Conservation (phyloP, 2,888 invertebrate genomes). For the Hybos culiciformis region DNA sequence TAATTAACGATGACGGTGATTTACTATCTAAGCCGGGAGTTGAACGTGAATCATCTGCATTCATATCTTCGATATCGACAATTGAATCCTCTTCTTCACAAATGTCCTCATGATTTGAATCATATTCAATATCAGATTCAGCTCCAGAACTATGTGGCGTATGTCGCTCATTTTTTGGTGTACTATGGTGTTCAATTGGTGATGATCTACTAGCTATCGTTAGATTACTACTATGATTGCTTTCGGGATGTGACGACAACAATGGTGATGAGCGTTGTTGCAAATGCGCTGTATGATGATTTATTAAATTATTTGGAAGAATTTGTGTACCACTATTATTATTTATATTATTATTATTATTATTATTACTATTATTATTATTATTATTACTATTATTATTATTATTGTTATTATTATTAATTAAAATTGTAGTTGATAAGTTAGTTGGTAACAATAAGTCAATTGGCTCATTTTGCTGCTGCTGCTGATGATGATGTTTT, state of each 20-base stretch:
- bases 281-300: constrained; percentile 3
- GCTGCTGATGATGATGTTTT: neutral
- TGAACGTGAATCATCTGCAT: constrained; percentile 40
- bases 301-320: constrained; percentile 6
- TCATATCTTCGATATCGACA: constrained; percentile 68
- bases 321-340: constrained; percentile 6
- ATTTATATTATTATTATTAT: constrained; percentile 1
- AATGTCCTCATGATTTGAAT: constrained; percentile 30
- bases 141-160: constrained; percentile 35
- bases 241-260: constrained; percentile 17
- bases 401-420: constrained; percentile 29
- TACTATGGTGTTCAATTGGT: constrained; percentile 31
- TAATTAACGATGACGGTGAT: constrained; percentile 23
- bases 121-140: constrained; percentile 35
- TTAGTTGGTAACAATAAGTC: constrained; percentile 28
- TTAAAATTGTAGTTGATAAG: constrained; percentile 25
- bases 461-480: constrained; percentile 9
- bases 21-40: constrained; percentile 34
- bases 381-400: neutral
- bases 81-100: constrained; percentile 46
- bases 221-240: constrained; percentile 18
- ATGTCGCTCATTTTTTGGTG: constrained; percentile 32
- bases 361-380: constrained; percentile 6
- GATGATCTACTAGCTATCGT: constrained; percentile 18
- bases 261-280: constrained; percentile 10